Evolutionary conservation across 2,113 vertebrate species (phyloP).

Genomic region (Ochotona curzoniae): DNA sequence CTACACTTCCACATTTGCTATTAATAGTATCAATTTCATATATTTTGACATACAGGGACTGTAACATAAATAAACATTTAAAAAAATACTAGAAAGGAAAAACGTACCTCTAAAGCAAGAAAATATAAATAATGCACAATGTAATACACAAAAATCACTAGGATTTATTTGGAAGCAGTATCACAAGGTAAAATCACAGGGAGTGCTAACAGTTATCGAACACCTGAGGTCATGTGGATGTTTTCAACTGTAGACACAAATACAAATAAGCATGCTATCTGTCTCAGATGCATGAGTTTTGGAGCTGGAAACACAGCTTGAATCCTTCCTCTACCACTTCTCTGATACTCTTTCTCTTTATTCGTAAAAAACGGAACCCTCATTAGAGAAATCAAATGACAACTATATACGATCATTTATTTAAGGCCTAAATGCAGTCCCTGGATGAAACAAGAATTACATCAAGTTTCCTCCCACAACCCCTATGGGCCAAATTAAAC

Average conservation of each 20-base stretch:
- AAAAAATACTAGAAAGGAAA: conserved; percentile 60
- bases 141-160: conserved; percentile 33
- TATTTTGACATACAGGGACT: conserved; percentile 5
- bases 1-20: conserved; percentile 26
- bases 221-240: conserved; percentile 12
- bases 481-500: conserved; percentile 30
- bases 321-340: conserved; percentile 26
- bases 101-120: conserved; percentile 10
- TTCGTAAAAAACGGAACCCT: conserved; percentile 22
- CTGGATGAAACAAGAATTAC: conserved; percentile 38
- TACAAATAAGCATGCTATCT: conserved; percentile 6
- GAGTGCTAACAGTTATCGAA: conserved; percentile 39
- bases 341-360: conserved; percentile 42
- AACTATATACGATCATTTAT: conserved; percentile 40
- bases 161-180: conserved; percentile 11
- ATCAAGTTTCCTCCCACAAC: conserved; percentile 39
- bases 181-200: conserved; percentile 12
- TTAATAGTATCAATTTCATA: conserved; percentile 51
- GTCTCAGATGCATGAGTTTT: not conserved
- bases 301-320: conserved; percentile 38
- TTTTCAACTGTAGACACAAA: not conserved
- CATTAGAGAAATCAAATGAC: not conserved
- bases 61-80: conserved; percentile 49
- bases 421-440: conserved; percentile 17
- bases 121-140: conserved; percentile 40